Evolutionary conservation across 2,888 invertebrate genomes (phyloP).

Genomic region (Lithophane ornitopus): DNA sequence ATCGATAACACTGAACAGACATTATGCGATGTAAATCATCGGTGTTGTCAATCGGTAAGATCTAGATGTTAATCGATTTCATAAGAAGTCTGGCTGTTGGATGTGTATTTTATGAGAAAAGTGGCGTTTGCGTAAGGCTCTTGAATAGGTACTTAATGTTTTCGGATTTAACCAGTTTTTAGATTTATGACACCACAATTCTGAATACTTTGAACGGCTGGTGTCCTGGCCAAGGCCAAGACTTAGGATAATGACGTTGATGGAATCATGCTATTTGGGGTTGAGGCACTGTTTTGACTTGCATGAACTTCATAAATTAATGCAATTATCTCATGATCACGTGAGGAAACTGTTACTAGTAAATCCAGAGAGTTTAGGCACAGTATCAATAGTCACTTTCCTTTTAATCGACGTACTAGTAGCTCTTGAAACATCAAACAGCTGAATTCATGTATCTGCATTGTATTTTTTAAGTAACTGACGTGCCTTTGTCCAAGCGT

Average conservation of each 20-base stretch:
- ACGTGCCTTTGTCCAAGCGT: background rate
- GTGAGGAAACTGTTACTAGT: background rate
- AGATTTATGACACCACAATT: background rate
- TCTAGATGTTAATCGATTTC: slow-evolving; percentile 62
- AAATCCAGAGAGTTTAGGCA: background rate
- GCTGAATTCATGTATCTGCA: background rate
- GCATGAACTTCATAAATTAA: background rate
- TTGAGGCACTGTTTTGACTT: background rate
- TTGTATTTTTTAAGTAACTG: background rate
- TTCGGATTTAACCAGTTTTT: background rate
- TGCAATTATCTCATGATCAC: background rate
- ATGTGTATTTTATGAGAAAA: slow-evolving; percentile 36
- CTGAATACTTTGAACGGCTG: background rate
- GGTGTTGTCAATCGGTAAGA: slow-evolving; percentile 52
- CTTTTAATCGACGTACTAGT: background rate
- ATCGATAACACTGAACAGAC: slow-evolving; percentile 53
- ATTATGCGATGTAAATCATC: slow-evolving; percentile 63
- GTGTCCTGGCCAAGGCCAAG: background rate
- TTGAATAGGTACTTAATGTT: slow-evolving; percentile 29
- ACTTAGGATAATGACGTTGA: background rate
- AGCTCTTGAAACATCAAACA: background rate
- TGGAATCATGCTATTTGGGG: background rate
- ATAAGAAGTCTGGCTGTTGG: slow-evolving; percentile 46
- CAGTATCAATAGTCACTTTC: background rate
- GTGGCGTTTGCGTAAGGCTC: slow-evolving; percentile 12